Conservation (phyloP, 1,140 invertebrate genomes). For the Polypedilum vanderplanki region DNA sequence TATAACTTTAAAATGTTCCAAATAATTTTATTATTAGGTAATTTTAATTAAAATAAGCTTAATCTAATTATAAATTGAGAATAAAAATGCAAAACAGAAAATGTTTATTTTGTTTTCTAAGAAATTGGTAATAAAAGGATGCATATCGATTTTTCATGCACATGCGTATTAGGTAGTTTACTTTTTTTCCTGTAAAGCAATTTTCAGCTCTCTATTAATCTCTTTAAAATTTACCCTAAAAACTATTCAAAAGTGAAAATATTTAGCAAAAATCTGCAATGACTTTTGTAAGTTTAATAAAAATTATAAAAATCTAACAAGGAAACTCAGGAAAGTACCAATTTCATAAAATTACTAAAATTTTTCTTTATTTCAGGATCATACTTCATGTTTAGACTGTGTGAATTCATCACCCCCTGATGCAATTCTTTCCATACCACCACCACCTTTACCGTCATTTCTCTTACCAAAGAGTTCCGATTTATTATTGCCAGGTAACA, state of each 20-base stretch:
- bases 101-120: not conserved
- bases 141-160: not conserved
- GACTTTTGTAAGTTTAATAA: not conserved
- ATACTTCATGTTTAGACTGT: slow-evolving; percentile 5
- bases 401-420: slow-evolving; percentile 58
- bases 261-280: not conserved
- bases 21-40: no score
- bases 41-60: no score
- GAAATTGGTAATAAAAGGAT: not conserved
- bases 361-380: not conserved
- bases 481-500: slow-evolving; percentile 44
- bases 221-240: no score
- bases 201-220: not conserved
- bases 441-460: slow-evolving; percentile 68
- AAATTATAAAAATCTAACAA: not conserved
- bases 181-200: slow-evolving; percentile 11
- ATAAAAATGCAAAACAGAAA: no score
- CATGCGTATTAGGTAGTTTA: not conserved
- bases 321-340: not conserved
- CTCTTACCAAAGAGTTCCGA: slow-evolving; percentile 47
- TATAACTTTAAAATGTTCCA: no score
- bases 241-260: not conserved
- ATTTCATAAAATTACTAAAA: not conserved
- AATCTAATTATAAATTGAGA: no score
- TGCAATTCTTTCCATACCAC: slow-evolving; percentile 69